phyloP scores from a whole-genome alignment of 1,140 invertebrate genomes.

The Drosophila tani region DNA sequence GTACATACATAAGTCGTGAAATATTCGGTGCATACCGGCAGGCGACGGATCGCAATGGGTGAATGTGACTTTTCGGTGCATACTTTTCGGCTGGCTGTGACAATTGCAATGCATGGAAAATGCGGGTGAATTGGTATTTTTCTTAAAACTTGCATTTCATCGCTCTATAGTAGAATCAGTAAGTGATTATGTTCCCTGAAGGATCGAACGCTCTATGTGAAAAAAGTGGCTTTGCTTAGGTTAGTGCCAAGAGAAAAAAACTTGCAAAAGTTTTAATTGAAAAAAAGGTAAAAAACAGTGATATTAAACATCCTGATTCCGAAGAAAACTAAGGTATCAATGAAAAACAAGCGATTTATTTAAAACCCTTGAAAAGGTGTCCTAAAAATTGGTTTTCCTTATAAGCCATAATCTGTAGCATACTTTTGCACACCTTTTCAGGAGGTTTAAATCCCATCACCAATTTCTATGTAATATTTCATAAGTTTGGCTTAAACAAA shows the following conservation, averaged over 20 bases:
- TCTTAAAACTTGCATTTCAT: conserved; percentile 12
- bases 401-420: no score
- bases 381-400: no score
- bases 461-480: not conserved
- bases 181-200: conserved; percentile 4
- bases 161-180: conserved; percentile 22
- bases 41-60: conserved; percentile 15
- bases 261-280: not conserved
- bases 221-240: conserved; percentile 1
- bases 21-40: conserved; percentile 31
- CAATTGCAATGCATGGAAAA: conserved; percentile 22
- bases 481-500: not conserved
- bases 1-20: conserved; percentile 24
- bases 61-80: conserved; percentile 32
- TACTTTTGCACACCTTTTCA: not conserved
- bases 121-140: conserved; percentile 1
- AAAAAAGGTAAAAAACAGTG: no score
- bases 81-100: conserved; percentile 21
- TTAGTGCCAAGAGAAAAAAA: not conserved
- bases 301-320: no score
- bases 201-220: conserved; percentile 21
- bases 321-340: not conserved
- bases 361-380: not conserved
- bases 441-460: not conserved
- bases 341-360: not conserved